Conservation (phyloP, 2,113 vertebrate genomes). For the Colaptes auratus region DNA sequence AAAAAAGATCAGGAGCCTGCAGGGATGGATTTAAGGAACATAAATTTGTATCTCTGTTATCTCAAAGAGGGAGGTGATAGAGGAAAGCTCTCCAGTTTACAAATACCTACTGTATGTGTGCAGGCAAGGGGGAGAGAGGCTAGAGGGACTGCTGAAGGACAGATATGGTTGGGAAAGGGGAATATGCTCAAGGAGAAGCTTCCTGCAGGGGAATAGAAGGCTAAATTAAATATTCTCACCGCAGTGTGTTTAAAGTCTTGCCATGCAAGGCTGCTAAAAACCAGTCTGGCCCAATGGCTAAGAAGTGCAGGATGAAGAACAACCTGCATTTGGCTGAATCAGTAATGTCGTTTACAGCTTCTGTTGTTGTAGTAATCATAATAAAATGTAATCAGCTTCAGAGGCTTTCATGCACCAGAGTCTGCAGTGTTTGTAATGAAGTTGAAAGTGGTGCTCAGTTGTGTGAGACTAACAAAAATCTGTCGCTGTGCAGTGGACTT, state of each 20-base stretch:
- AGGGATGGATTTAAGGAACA: neutral
- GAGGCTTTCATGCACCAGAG: neutral
- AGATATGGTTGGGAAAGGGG: neutral
- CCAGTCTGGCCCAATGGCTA: neutral
- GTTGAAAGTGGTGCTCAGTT: neutral
- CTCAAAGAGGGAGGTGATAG: neutral
- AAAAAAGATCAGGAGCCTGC: neutral
- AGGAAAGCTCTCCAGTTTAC: neutral
- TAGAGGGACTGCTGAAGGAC: neutral
- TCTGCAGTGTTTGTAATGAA: neutral
- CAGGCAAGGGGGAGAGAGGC: neutral
- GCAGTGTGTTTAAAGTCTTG: rapidly evolving
- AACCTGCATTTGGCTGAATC: neutral
- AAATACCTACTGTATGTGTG: rapidly evolving
- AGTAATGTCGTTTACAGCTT: neutral
- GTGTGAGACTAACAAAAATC: neutral
- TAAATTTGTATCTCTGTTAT: rapidly evolving
- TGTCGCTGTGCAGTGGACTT: neutral
- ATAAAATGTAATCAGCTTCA: neutral
- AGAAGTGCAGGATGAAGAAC: neutral
- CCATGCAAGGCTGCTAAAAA: neutral
- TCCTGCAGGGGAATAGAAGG: neutral
- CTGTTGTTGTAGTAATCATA: neutral
- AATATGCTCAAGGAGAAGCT: neutral
- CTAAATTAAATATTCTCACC: neutral